These are phyloP conservation scores for Regulus satrapa DNA, from an alignment of 2,113 vertebrate genomes.

Conservation along the genomic window DNA sequence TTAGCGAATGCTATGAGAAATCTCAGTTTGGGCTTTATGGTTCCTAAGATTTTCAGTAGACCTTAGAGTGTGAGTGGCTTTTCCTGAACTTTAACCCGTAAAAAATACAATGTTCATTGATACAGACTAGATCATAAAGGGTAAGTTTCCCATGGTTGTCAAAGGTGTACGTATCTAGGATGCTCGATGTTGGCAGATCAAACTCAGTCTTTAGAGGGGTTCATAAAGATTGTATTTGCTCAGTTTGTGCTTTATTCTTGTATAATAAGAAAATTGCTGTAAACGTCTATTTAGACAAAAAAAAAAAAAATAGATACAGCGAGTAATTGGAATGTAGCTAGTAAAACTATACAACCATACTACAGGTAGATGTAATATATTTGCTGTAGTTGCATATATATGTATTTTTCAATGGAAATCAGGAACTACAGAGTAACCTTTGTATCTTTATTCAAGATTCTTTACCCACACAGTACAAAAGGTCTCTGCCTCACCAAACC, in stretches of 20 bases:
- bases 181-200: not conserved
- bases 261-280: not conserved
- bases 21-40: not conserved
- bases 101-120: not conserved
- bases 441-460: not conserved
- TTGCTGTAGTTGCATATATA: not conserved
- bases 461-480: not conserved
- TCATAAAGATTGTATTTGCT: not conserved
- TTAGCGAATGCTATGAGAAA: not conserved
- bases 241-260: not conserved
- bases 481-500: not conserved
- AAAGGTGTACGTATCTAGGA: not conserved
- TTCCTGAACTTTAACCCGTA: not conserved
- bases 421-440: not conserved
- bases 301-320: not conserved
- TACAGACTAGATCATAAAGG: not conserved
- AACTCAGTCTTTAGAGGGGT: not conserved
- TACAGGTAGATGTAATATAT: not conserved
- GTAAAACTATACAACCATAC: not conserved
- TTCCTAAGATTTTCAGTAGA: slow-evolving; percentile 34
- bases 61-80: not conserved
- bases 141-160: not conserved
- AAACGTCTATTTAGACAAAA: not conserved
- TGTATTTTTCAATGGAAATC: not conserved
- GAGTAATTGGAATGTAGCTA: not conserved